Base-by-base conservation (phyloP, 2,113 vertebrate genomes). In the Cinclus mexicanus region DNA sequence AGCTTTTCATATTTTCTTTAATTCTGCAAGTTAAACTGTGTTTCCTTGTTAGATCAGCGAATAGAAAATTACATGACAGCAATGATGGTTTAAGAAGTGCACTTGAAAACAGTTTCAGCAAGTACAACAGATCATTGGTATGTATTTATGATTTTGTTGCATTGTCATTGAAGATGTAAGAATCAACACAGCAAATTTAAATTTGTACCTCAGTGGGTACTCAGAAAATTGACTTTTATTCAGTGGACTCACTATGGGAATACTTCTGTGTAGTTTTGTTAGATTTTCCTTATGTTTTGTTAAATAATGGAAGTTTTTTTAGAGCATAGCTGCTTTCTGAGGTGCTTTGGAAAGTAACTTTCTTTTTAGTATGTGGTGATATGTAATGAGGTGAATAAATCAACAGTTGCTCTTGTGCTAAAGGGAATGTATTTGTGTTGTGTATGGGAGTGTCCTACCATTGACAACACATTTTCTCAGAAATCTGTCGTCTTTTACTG, bases 1-100 rank as follows among this genome's bases (percentile, higher is more conserved):
- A 20, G 3, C 47, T 67, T 90, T 63, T 77, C 11, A 44, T 71
- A 11, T 53, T 67, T 83, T 44, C 11, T 61, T 11, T 50, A 50
- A 9, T 80, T 7, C 25, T 93, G 20, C 15, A 64, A 91, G 4
- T 83, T 84, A 81, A 90, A 42, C 42, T 89, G 1, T 84, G 21
- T 93, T 75, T 83, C 31, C 37, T 77, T 77, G 29, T 82, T 77
- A 99, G 99, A 68, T 98, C 98, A 93, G 98, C 99, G 78, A 99
- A 99, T 83, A 97, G 98, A 95, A 99, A 99, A 87, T 96, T 99
- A 23, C 98, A 99, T 79, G 99, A 99, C 97, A 99, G 98, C 94
- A 99, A 99, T 2, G 98, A 99, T 59, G 98, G 98, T 41, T 97
- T 99, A 41, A 97, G 98, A 69, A 98, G 72, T 52, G 95, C 98